phyloP scores from a whole-genome alignment of 2,888 invertebrate species.

The Melieria picta region DNA sequence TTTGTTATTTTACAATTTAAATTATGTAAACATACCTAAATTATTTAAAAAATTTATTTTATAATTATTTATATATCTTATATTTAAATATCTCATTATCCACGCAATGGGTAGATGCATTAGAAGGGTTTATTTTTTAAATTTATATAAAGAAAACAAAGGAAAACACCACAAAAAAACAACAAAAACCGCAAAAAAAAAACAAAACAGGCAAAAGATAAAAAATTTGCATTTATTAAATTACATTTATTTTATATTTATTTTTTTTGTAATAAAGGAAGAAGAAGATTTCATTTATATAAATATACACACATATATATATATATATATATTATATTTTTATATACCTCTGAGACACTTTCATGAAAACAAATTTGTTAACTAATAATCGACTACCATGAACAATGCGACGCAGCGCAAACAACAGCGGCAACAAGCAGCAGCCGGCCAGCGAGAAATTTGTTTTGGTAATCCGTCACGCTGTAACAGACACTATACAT shows the following conservation, averaged over 20 bases:
- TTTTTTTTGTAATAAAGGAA: slow-evolving; percentile 24
- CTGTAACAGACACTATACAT: background rate
- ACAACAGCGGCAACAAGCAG: no score
- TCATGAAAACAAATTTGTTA: slow-evolving; percentile 31
- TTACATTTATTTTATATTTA: slow-evolving; percentile 38
- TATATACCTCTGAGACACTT: slow-evolving; percentile 22
- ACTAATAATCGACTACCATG: slow-evolving; percentile 26
- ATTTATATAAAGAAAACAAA: slow-evolving; percentile 2
- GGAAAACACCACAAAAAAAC: slow-evolving; percentile 14
- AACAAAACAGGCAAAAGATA: slow-evolving; percentile 22
- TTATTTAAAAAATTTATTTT: slow-evolving; percentile 36
- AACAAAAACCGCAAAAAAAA: slow-evolving; percentile 21
- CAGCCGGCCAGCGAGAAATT: no score
- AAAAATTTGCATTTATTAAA: slow-evolving; percentile 40
- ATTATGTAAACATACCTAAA: slow-evolving; percentile 38
- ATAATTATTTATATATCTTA: slow-evolving; percentile 40
- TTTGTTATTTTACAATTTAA: slow-evolving; percentile 37
- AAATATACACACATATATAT: slow-evolving; percentile 12
- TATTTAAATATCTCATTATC: slow-evolving; percentile 39
- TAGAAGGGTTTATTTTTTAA: slow-evolving; percentile 35
- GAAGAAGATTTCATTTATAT: slow-evolving; percentile 17
- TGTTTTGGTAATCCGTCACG: no score
- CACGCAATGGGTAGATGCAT: slow-evolving; percentile 35
- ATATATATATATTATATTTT: slow-evolving; percentile 26
- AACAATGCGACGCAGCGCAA: slow-evolving; percentile 5